Base-by-base conservation (phyloP, 2,113 vertebrate genomes). In the Stegostoma tigrinum region DNA sequence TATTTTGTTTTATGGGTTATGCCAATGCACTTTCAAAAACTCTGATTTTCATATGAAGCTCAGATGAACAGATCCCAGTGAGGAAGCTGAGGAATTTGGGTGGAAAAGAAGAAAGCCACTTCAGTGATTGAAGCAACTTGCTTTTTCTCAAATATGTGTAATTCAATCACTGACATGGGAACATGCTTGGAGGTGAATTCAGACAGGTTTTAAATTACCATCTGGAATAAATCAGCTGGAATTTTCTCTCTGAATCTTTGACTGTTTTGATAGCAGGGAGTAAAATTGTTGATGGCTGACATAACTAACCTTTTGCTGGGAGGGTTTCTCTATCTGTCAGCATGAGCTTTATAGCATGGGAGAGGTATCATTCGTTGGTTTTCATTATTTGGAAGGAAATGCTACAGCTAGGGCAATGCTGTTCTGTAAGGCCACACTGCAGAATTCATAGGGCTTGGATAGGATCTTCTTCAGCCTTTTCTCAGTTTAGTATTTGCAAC, bases 201-300 rank as follows among this genome's bases (percentile, higher is more conserved):
- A 95, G 68, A 45, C 68, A 15, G 67, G 94, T 95, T 95, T 95
- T 45, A 95, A 95, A 48, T 95, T 72, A 52, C 94, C 94, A 95
- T 95, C 94, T 95, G 94, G 93, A 94, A 70, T 24, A 94, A 70
- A 94, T 94, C 93, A 94, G 67, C 67, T 94, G 66, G 67, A 95
- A 72, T 72, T 95, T 48, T 95, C 27, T 72, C 30, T 95, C 42
- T 48, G 68, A 72, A 72, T 72, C 67, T 66, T 30, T 72, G 67
- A 52, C 42, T 30, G 94, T 95, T 95, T 95, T 95, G 94, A 95
- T 95, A 95, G 72, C 55, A 70, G 93, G 42, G 34, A 45, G 42
- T 23, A 75, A 72, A 72, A 45, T 72, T 72, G 38, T 95, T 45
- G 67, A 70, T 95, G 93, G 38, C 68, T 95, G 91, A 68, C 91